Base-by-base conservation (phyloP, 2,888 invertebrate species). In the Diplolepis rosae region DNA sequence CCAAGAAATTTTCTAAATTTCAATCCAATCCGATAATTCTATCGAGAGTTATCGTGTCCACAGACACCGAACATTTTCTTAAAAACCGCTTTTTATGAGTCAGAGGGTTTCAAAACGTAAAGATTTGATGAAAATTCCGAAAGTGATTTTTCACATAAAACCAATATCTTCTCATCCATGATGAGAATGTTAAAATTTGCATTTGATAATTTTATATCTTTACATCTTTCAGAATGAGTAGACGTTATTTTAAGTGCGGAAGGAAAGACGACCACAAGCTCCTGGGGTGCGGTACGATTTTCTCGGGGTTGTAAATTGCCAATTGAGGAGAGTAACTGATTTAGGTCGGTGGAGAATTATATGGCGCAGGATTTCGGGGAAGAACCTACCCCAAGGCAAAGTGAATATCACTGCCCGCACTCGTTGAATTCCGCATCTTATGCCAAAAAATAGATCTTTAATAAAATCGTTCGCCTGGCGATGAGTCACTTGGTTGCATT, bases 301-400 rank as follows among this genome's bases (percentile, higher is more conserved):
- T 84, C 82, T 76, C 79, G 78, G 78, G 83, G 80, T 75, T 80
- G 81, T 80, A 84, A 85, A 85, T 85, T 85, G 85, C 79, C 85
- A 85, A 85, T 85, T 82, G 85, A 73, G 77, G 70, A 78, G 72
- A 78, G 72, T 81, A 81, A 85, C 83, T 82, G 80, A 83, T 83
- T 85, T 84, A 84, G 75, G 72, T 73, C 48, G 56, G 65, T 65
- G 69, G 32, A 39, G 66, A 56, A 73, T 72, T 71, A 68, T 72
- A 68, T 48, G 51, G 24, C 39, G 54, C 50, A 13, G 5, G 51
- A 65, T 35, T 35, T 56, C 32, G 74, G 80, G 80, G 78, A 73
- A 35, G 76, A 79, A 80, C 79, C 84, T 84, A 84, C 84, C 84
- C 84, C 82, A 85, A 84, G 82, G 84, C 82, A 28, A 69, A 73